phyloP scores from a whole-genome alignment of 2,113 vertebrate species.

The Atherinomorus stipes region DNA sequence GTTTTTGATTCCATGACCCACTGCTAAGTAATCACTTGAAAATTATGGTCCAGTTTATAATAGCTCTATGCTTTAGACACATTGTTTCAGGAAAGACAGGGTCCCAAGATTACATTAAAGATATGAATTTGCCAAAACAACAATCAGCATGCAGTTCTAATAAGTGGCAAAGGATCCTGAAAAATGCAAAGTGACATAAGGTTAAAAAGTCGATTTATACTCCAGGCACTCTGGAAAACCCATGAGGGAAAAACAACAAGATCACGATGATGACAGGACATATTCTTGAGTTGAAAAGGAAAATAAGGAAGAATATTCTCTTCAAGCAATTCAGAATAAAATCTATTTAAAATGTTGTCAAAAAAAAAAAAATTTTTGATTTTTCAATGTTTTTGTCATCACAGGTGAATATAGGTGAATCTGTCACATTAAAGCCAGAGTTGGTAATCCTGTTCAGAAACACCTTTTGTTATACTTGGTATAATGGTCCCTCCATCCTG shows the following conservation, averaged over 20 bases:
- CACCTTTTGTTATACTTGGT: too few relatives aligned
- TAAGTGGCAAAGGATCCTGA: conserved; percentile 40
- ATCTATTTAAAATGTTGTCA: conserved; percentile 23
- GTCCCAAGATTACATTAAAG: conserved; percentile 72
- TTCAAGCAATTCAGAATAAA: conserved; percentile 12
- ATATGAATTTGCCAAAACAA: conserved; percentile 81
- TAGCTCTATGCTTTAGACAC: conserved; percentile 77
- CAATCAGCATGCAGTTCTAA: conserved; percentile 72
- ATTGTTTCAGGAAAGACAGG: conserved; percentile 77
- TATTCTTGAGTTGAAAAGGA: conserved; percentile 3
- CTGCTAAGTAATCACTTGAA: conserved; percentile 89
- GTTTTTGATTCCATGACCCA: conserved; percentile 87
- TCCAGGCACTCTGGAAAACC: conserved; percentile 48
- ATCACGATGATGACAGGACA: conserved; percentile 24
- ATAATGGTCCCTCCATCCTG: too few relatives aligned
- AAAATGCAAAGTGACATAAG: conserved; percentile 48
- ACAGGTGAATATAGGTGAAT: conserved; percentile 26
- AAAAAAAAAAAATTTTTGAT: conserved; percentile 33
- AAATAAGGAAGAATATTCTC: conserved; percentile 35
- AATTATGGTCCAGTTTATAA: conserved; percentile 84
- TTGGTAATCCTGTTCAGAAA: too few relatives aligned
- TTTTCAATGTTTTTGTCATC: conserved; percentile 22
- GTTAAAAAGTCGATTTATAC: conserved; percentile 60
- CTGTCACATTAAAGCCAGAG: conserved; percentile 51
- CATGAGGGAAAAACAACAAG: conserved; percentile 42